Conservation (phyloP, 2,888 invertebrate genomes). For the Dinocampus coccinellae region DNA sequence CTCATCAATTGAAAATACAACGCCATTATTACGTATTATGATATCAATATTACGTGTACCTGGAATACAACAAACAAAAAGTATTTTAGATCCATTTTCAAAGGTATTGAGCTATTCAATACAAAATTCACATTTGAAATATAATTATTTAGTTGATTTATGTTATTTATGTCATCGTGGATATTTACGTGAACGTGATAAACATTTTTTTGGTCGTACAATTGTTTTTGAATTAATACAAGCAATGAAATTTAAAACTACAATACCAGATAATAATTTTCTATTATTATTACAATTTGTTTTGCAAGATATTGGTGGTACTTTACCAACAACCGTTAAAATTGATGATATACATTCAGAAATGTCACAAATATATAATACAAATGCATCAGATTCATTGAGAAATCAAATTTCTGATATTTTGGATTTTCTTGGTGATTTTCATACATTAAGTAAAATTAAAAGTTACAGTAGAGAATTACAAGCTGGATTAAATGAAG, state of each 20-base stretch:
- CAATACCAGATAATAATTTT: constrained; percentile 94
- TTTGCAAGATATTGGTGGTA: constrained; percentile 93
- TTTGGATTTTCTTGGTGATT: constrained; percentile 94
- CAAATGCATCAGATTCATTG: constrained; percentile 95
- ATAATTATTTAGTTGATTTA: constrained; percentile 85
- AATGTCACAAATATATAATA: constrained; percentile 74
- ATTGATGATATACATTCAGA: constrained; percentile 72
- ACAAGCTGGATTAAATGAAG: constrained; percentile 87
- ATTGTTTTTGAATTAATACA: constrained; percentile 95
- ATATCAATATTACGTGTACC: constrained; percentile 87
- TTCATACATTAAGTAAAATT: constrained; percentile 95
- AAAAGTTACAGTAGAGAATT: constrained; percentile 85
- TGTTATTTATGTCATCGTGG: constrained; percentile 91
- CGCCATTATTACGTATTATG: constrained; percentile 82
- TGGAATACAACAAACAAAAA: constrained; percentile 84
- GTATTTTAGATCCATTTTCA: constrained; percentile 93
- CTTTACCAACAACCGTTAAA: constrained; percentile 82
- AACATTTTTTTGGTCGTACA: constrained; percentile 90
- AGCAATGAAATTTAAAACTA: constrained; percentile 94
- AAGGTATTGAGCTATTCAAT: constrained; percentile 94
- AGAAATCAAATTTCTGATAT: constrained; percentile 92
- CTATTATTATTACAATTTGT: constrained; percentile 90
- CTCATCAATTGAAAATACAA: constrained; percentile 78
- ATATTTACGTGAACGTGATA: constrained; percentile 93
- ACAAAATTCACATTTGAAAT: constrained; percentile 87